Evolutionary conservation across 2,113 vertebrate species (phyloP).

Genomic region (Passer montanus): DNA sequence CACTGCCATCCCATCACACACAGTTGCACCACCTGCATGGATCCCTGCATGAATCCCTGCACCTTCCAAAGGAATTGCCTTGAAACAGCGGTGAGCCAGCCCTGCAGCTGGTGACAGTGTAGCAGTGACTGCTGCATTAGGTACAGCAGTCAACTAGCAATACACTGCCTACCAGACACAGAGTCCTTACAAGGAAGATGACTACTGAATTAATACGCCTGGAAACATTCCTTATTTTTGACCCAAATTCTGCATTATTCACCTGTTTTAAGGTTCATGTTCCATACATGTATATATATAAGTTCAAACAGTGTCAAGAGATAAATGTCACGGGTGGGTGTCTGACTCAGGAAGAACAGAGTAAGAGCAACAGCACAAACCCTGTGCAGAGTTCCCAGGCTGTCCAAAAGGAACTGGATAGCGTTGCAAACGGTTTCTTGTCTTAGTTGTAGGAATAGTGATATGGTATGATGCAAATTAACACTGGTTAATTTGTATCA

Average conservation of each 20-base stretch:
- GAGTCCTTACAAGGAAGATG: background rate
- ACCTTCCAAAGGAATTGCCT: background rate
- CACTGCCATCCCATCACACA: conserved; percentile 87
- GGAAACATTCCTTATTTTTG: background rate
- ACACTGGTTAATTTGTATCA: background rate
- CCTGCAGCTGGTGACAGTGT: conserved; percentile 67
- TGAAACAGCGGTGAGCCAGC: background rate
- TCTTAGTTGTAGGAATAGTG: background rate
- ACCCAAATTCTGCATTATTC: background rate
- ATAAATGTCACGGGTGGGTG: background rate
- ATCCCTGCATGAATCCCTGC: background rate
- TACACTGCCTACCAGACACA: conserved; percentile 75
- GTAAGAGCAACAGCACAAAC: background rate
- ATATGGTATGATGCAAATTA: background rate
- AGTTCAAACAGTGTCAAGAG: background rate
- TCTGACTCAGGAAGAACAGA: background rate
- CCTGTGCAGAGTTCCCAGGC: accelerated
- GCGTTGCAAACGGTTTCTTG: background rate
- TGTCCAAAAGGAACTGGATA: background rate
- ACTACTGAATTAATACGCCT: background rate
- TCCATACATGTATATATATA: background rate
- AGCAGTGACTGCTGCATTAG: conserved; percentile 52
- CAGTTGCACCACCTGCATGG: background rate
- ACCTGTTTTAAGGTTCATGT: background rate
- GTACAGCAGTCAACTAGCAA: conserved; percentile 71